Conservation (phyloP, 2,797 vertebrate genomes). For the Enteromius fasciolatus region DNA sequence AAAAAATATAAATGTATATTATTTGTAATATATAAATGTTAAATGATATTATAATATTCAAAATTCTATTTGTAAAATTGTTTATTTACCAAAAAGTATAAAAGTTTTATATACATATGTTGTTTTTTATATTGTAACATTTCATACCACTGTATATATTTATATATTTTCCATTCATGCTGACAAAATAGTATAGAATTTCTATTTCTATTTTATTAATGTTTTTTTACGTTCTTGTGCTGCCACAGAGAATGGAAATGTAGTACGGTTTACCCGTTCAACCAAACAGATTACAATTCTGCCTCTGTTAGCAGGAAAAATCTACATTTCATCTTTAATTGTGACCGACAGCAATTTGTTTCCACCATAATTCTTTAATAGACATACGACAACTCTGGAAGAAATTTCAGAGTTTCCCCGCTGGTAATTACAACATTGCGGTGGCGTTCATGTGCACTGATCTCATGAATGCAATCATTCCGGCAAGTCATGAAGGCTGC, state of each 20-base stretch:
- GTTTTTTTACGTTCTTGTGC: background rate
- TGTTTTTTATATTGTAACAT: background rate
- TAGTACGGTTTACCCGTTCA: background rate
- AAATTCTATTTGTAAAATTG: background rate
- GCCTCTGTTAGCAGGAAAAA: background rate
- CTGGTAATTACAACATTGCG: constrained; percentile 17
- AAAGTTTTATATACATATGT: background rate
- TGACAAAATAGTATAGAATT: background rate
- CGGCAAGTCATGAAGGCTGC: background rate
- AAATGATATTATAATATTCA: background rate
- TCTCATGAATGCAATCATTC: constrained; percentile 19
- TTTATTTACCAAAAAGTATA: background rate
- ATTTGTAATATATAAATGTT: background rate
- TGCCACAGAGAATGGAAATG: background rate
- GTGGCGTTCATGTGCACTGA: background rate
- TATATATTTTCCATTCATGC: background rate
- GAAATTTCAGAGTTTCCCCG: background rate
- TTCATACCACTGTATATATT: background rate
- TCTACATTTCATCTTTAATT: background rate
- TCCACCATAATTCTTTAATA: constrained; percentile 15
- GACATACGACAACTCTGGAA: background rate
- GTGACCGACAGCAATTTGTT: background rate
- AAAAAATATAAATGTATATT: background rate
- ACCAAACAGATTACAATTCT: background rate
- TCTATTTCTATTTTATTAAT: background rate